Percentiles rank a stretch among this genome's conserved stretches.
Evolutionary conservation across 2,888 invertebrate species (phyloP).

Genomic region (Spilarctia lutea): DNA sequence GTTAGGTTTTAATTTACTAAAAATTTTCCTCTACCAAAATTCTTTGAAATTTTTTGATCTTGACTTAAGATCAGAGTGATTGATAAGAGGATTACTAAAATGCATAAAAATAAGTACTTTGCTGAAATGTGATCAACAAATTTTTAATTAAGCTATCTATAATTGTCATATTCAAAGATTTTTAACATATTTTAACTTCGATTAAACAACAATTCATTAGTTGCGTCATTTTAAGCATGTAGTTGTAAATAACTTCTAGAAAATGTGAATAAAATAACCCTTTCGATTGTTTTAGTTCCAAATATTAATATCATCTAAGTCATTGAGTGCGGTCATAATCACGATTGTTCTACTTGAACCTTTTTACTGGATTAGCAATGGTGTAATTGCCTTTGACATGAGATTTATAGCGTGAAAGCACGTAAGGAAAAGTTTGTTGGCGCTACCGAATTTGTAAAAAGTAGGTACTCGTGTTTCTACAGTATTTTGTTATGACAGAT

Average conservation of each 20-base stretch:
- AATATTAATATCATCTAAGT: conserved; percentile 7
- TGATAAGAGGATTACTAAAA: too few species aligned
- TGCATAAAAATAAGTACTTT: neutral
- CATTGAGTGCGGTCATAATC: conserved; percentile 9
- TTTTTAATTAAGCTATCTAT: neutral
- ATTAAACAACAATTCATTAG: neutral
- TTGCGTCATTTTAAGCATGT: neutral
- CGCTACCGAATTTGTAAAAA: neutral
- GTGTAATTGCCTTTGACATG: conserved; percentile 9
- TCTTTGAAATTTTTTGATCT: neutral
- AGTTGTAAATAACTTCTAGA: neutral
- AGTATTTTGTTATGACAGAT: neutral
- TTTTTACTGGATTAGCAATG: conserved; percentile 16
- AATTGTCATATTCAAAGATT: neutral
- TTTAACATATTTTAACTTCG: neutral
- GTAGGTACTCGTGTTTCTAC: neutral
- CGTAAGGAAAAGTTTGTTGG: conserved; percentile 10
- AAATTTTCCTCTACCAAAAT: neutral
- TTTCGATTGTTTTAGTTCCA: neutral
- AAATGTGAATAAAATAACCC: neutral
- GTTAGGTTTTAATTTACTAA: neutral
- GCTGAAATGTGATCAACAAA: neutral
- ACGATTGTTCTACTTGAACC: conserved; percentile 1
- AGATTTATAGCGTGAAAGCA: conserved; percentile 15
- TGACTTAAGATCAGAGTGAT: neutral